Base-by-base conservation (phyloP, 1,140 invertebrate species). In the Drosophila sproati region DNA sequence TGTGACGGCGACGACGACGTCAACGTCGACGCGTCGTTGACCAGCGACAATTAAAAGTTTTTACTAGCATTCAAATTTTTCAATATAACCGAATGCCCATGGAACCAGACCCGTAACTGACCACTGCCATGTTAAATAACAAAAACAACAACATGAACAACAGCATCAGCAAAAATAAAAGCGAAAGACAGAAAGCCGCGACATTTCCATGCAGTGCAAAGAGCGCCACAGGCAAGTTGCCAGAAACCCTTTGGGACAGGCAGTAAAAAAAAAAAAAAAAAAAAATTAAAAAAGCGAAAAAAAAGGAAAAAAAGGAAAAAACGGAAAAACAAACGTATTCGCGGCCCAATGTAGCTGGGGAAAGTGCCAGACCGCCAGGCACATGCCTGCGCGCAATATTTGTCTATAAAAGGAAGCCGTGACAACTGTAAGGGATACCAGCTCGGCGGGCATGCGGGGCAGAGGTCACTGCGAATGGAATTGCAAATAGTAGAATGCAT, bases 41-140 rank as follows among this genome's bases (percentile, higher is more conserved):
- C 67, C 73, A 59, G 77, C 83, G 85, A 87, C 83, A 87, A 87
- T 87, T 87, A 87, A 87, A 87, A 83, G 80, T 87, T 87, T 87
- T 87, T 83, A 88, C 83, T 87, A 87, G 83, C 83, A 88, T 88
- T 87, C 83, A 87, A 88, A 87, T 88, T 87, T 87, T 87, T 87
- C 83, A 87, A 87, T 87, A 87, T 87, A 87, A 71, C 61, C 80
- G 80, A 80, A 77, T 61, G 82, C 66, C 62, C 66, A 63, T 88
- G 74, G 10, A 43, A 8, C 39, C 39, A 43, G 39, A 43, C 39
- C 39, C 39, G 39, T 43, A n/a, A 43, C 39, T 43, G 39, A 43
- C 39, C 83, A 78, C 82, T 64, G 71, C 51, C 80, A 69, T 78
- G 67, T 61, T 69, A 72, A 56, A 67, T 41, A 64, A 64, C 55